Conservation (phyloP, 2,113 vertebrate species). For the Pundamilia nyererei region DNA sequence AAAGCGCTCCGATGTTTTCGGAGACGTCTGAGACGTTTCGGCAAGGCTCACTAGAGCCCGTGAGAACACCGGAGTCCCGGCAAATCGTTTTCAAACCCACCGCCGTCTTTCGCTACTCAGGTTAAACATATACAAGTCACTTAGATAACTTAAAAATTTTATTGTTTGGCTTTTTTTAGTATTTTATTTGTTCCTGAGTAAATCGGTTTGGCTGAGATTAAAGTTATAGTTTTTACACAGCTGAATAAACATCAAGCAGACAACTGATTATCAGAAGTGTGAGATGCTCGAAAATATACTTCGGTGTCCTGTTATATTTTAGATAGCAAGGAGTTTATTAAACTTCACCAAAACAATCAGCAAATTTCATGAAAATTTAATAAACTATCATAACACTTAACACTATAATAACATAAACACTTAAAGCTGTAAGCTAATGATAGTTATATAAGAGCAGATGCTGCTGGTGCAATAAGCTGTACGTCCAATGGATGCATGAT, state of each 20-base stretch:
- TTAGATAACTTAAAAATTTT: too few species aligned
- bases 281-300: not conserved
- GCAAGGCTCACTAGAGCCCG: too few species aligned
- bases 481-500: not conserved
- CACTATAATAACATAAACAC: too few species aligned
- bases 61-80: too few species aligned
- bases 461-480: not conserved
- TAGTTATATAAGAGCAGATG: not conserved
- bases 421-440: not conserved
- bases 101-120: too few species aligned
- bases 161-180: too few species aligned
- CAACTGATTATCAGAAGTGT: not conserved
- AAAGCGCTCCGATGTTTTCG: too few species aligned
- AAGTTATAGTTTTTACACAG: not conserved
- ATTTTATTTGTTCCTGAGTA: too few species aligned
- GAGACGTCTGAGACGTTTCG: too few species aligned
- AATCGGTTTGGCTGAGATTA: rapidly evolving
- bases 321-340: not conserved
- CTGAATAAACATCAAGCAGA: not conserved
- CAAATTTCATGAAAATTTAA: not conserved
- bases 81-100: too few species aligned
- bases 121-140: too few species aligned
- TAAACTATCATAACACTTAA: not conserved
- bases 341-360: not conserved
- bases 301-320: rapidly evolving